Base-by-base conservation (phyloP, 1,140 invertebrate species). In the Drosophila chauvacae region DNA sequence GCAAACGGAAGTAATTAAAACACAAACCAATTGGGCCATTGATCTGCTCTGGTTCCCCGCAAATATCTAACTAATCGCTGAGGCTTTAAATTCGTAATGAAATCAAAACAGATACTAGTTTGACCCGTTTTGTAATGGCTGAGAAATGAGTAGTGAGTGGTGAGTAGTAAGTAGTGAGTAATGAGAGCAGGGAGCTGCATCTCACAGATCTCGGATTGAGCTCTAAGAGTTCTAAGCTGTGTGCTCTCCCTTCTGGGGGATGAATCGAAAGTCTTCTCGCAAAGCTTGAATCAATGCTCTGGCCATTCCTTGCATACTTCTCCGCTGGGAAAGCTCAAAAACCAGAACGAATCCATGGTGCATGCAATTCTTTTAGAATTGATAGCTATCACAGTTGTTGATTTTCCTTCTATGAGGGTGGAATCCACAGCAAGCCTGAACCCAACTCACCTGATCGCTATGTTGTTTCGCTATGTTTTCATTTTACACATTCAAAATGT, bases 1-100 rank as follows among this genome's bases (percentile, higher is more conserved):
- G 20, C 53, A 39, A 56, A n/a, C 35, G 37, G 20, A 39, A 39
- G 37, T n/a, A 56, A 39, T 56, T 56, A 56, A 26, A 55, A 23
- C 51, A 23, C 20, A 2, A 16, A 16, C 14, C 20, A 37, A 55
- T 37, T n/a, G 1, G 13, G 2, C 10, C 18, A 18, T 33, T 4
- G 18, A 35, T 53, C n/a, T 35, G 28, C n/a, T 35, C 33, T 23
- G 33, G 14, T 55, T 13, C 11, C 51, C 28, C 10, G 13, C 20
- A 3, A n/a, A 33, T 33, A 51, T 13, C 28, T 16, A n/a, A 9
- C 7, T 26, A n/a, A 7, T 28, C 16, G 28, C 6, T 11, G 3
- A n/a, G 13, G 16, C 28, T 7, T 10, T 33, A 3, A 7, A 33
- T 14, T 18, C 2, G 23, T 48, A 48, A 48, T 51, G 33, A 20